Conservation (phyloP, 2,113 vertebrate genomes). For the Pelecanoides urinatrix region DNA sequence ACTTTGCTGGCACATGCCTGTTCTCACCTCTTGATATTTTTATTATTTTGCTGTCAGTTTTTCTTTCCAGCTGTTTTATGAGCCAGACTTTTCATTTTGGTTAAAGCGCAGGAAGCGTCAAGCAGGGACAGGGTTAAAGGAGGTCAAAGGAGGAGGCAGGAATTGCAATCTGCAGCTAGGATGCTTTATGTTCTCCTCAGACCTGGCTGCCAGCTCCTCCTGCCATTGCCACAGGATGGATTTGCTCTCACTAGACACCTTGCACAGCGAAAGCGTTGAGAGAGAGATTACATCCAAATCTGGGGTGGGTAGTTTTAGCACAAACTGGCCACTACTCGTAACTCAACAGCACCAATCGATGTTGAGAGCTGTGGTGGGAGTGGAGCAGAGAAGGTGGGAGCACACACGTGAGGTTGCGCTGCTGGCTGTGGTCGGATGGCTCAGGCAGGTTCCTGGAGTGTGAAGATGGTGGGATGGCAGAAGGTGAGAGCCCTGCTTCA, state of each 20-base stretch:
- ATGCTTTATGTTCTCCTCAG: background rate
- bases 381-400: background rate
- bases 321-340: background rate
- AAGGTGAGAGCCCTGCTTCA: background rate
- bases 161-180: background rate
- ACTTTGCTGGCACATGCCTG: background rate
- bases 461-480: background rate
- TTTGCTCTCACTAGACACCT: background rate
- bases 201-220: background rate
- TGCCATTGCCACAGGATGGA: background rate
- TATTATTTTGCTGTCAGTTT: conserved; percentile 13
- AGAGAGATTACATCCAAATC: background rate
- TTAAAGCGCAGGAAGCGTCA: background rate
- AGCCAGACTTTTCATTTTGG: background rate
- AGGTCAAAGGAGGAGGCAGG: background rate
- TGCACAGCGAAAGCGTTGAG: background rate
- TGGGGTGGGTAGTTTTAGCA: background rate
- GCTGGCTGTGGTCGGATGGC: background rate
- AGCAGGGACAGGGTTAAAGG: background rate
- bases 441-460: background rate
- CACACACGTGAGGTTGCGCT: background rate
- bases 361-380: background rate
- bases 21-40: background rate
- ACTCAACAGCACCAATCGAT: background rate
- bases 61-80: background rate